Base-by-base conservation (phyloP, 2,113 vertebrate species). In the Glareola pratincola region DNA sequence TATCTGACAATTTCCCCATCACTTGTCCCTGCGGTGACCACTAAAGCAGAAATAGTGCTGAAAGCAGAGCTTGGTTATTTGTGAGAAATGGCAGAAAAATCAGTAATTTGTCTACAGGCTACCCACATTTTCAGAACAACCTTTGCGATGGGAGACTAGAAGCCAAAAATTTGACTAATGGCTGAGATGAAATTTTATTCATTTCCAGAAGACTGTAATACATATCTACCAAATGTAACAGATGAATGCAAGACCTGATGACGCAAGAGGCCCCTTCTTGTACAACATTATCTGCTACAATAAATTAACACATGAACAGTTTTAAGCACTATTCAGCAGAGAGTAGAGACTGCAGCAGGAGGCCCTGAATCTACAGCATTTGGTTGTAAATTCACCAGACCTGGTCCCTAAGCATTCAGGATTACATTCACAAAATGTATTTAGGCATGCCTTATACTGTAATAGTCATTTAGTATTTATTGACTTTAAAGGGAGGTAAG, bases 191-290 rank as follows among this genome's bases (percentile, higher is more conserved):
- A 64, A 14, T 76, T 47, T 75, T 59, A 60, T 64, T 56, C 72
- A 79, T 85, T 93, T 91, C 11, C 48, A 59, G 51, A 83, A 75
- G 27, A 45, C 37, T 56, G 18, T 27, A 63, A 36, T 57, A 57
- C 20, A 9, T 41, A 57, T 11, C 3, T 72, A 53, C 24, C 50
- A 71, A 20, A 17, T 74, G 18, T 21, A 74, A 71, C 14, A 67
- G 32, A 39, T 39, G 24, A 21, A 88, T 95, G n/a, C 0, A 6
- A 83, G 26, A 63, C 16, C 51, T 63, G 48, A 51, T 30, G 22
- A 41, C 26, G 41, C 3, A 69, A 60, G 8, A 64, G 5, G 5
- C 12, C 4, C 4, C 29, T 75, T 79, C 22, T 69, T 0, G 0
- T 29, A 32, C 3, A 82, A 43, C 1, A 6, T 68, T 82, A 71